phyloP scores from a whole-genome alignment of 2,113 vertebrate species.

The Sialia sialis region DNA sequence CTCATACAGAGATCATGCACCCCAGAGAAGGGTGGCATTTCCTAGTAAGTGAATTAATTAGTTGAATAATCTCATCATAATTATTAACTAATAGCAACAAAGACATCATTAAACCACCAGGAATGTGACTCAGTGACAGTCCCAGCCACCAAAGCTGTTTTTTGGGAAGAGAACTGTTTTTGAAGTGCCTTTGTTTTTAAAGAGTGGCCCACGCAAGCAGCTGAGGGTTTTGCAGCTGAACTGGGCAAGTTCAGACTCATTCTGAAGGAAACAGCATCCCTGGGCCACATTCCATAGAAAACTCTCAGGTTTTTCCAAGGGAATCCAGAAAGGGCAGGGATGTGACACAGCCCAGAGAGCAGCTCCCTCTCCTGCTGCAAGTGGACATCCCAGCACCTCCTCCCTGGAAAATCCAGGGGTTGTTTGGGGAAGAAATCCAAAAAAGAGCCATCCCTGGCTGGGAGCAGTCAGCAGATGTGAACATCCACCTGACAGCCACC shows the following conservation, averaged over 20 bases:
- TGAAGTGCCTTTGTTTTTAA: neutral
- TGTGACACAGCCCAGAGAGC: neutral
- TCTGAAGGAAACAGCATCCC: neutral
- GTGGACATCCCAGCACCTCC: neutral
- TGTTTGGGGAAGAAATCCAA: neutral
- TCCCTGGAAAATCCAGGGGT: neutral
- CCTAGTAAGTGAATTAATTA: neutral
- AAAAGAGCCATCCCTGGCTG: neutral
- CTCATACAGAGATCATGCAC: rapidly evolving
- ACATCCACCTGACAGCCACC: neutral
- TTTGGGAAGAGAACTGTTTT: rapidly evolving
- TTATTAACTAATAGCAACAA: neutral
- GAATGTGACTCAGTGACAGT: neutral
- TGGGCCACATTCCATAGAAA: neutral
- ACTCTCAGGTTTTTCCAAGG: neutral
- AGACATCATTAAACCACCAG: neutral
- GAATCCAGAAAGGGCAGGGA: neutral
- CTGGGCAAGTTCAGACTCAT: neutral
- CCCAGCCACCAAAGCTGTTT: neutral
- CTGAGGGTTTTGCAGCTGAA: neutral
- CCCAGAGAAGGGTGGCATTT: neutral
- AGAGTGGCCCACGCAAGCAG: neutral
- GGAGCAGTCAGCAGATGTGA: neutral
- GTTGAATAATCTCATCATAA: neutral
- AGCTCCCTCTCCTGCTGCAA: neutral